Base-by-base conservation (phyloP, 2,888 invertebrate genomes). In the Eretmocerus hayati region DNA sequence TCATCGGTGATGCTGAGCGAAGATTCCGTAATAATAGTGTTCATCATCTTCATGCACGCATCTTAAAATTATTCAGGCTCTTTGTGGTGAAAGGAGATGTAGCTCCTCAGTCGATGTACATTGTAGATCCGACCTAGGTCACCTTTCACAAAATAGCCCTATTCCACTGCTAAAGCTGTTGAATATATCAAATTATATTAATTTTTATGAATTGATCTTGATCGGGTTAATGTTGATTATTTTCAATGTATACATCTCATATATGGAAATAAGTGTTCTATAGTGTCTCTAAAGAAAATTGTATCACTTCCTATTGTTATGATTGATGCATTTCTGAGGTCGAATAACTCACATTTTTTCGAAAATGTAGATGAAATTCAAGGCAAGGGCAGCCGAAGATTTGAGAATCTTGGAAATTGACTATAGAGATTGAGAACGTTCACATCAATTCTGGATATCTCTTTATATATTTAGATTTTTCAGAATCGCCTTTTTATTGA, bases 81-180 rank as follows among this genome's bases (percentile, higher is more conserved):
- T 43, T 41, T 40, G n/a, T 31, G 41, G 48, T 46, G 48, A 50
- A 53, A 53, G 53, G 53, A 48, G 42, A 50, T 48, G 41, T 50
- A 50, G 50, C 43, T 48, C 43, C 15, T 46, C 46, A 53, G 45
- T 32, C 16, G 42, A 48, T 48, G 48, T 53, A 50, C 46, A 50
- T 46, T 50, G 30, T 50, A 45, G 42, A 43, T 43, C 35, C 32
- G 39, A 32, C 19, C 48, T 46, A 53, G 41, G 46, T 53, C 46
- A 2, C 48, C 50, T 50, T 50, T 50, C 48, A 48, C 53, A 50
- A 48, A 48, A 33, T 16, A 42, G 35, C 41, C 40, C 45, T 53
- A 37, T 40, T 48, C 32, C 26, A 47, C 20, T 38, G 31, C 38
- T 49, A 49, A 46, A 44, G 33, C 44, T 47, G 21, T 46, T 52